phyloP scores from a whole-genome alignment of 92 coral and sea anemone species.

The Parazoanthus atlanticus region DNA sequence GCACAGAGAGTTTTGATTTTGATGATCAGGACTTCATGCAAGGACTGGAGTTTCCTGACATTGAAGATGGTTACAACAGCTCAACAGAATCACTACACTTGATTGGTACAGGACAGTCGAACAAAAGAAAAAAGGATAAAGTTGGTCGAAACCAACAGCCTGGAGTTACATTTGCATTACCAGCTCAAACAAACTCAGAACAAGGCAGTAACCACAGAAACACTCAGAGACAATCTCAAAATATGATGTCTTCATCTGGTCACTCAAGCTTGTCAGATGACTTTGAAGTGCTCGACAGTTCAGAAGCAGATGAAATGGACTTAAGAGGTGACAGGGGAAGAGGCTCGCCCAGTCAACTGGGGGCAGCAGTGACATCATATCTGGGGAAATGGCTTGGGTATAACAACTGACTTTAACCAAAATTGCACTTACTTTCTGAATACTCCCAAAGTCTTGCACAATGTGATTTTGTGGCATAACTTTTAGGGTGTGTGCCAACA shows the following conservation, averaged over 20 bases:
- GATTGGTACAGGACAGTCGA: slow-evolving; percentile 2
- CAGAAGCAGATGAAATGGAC: slow-evolving; percentile 83
- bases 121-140: slow-evolving; percentile 29
- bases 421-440: too few relatives aligned
- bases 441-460: too few relatives aligned
- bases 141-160: not conserved
- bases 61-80: slow-evolving; percentile 79
- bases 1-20: slow-evolving; percentile 71
- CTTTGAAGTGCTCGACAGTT: slow-evolving; percentile 82
- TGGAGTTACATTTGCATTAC: not conserved
- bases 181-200: slow-evolving; percentile 6
- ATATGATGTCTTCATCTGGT: slow-evolving; percentile 34
- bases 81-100: slow-evolving; percentile 77
- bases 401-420: not conserved
- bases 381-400: slow-evolving; percentile 84
- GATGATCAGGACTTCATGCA: slow-evolving; percentile 84
- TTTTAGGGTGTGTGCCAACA: too few relatives aligned
- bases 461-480: too few relatives aligned
- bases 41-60: slow-evolving; percentile 92
- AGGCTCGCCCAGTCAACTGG: slow-evolving; percentile 48
- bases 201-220: slow-evolving; percentile 35
- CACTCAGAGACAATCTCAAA: slow-evolving; percentile 3
- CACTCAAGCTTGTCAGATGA: slow-evolving; percentile 66
- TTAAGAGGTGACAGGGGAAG: slow-evolving; percentile 42
- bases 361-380: slow-evolving; percentile 62